Evolutionary conservation across 2,113 vertebrate species (phyloP).

Genomic region (Sylvia atricapilla): DNA sequence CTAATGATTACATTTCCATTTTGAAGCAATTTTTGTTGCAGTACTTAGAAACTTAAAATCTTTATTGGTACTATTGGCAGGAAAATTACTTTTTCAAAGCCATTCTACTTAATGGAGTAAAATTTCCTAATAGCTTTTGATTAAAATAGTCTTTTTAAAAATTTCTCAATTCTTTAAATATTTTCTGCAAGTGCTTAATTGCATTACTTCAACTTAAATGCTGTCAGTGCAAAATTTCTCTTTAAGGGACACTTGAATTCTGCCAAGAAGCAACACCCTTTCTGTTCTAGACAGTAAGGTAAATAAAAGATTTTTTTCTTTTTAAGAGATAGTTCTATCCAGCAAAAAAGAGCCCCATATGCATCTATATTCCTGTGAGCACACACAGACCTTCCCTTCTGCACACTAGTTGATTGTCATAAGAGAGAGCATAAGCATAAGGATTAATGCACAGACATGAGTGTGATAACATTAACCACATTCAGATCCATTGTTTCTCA

Average conservation of each 20-base stretch:
- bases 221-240: neutral
- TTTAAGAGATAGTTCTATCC: neutral
- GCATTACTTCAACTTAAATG: neutral
- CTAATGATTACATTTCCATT: neutral
- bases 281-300: neutral
- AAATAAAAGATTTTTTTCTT: neutral
- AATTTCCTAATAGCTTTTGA: slow-evolving; percentile 23
- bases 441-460: neutral
- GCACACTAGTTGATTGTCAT: neutral
- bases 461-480: neutral
- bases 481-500: neutral
- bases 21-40: slow-evolving; percentile 15
- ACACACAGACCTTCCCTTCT: neutral
- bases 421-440: neutral
- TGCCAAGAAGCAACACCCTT: neutral
- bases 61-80: neutral
- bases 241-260: neutral
- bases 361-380: neutral
- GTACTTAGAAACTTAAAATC: neutral
- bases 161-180: neutral
- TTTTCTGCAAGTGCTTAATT: slow-evolving; percentile 2
- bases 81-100: neutral
- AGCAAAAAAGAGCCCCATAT: neutral
- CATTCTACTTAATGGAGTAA: neutral
- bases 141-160: neutral